Evolutionary conservation across 2,888 invertebrate genomes (phyloP), one percentile per base, ranked within the genome.

Genomic region (Hypselothyrea guttata): DNA sequence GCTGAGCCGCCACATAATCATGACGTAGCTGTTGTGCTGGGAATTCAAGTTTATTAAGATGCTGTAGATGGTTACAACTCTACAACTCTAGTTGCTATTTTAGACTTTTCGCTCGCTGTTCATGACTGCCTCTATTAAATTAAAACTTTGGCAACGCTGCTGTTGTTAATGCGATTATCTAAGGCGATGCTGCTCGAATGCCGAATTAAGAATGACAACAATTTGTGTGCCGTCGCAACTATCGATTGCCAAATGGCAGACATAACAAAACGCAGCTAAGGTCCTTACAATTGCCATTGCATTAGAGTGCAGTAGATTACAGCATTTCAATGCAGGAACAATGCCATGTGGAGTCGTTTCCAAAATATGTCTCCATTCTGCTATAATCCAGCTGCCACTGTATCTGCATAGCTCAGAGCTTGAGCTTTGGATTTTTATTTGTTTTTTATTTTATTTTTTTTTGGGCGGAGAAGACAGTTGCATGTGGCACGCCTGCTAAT

Each of bases 401-500:
- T 22, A 4, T 22, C 22, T 22, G 22, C 22, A 22, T 22, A 22
- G 22, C 22, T 22, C 22, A 22, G 22, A 22, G 22, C 5, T 5
- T 4, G 5, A 22, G 22, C 22, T 22, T 4, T 22, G 22, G 22
- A 4, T 22, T 22, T 22, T 22, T 42, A 55, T 55, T 61, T 65
- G 61, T 40, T 53, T 47, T 57, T 64, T 63, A 63, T 64, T 59
- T 59, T 55, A 65, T 28, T 15, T 31, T 4, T 35, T 13, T 3
- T 16, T 5, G 30, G 33, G 18, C 7, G 12, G 22, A 34, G 55
- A 16, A 57, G 57, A 62, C 71, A 73, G 76, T 74, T 77, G 76
- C 76, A 70, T 72, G 77, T 74, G 86, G 83, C 85, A 76, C 73
- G 86, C 79, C 81, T 87, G 86, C 86, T 88, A 88, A 88, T 88